Base-by-base conservation (phyloP, 2,888 invertebrate genomes). In the Drosophila cracens region DNA sequence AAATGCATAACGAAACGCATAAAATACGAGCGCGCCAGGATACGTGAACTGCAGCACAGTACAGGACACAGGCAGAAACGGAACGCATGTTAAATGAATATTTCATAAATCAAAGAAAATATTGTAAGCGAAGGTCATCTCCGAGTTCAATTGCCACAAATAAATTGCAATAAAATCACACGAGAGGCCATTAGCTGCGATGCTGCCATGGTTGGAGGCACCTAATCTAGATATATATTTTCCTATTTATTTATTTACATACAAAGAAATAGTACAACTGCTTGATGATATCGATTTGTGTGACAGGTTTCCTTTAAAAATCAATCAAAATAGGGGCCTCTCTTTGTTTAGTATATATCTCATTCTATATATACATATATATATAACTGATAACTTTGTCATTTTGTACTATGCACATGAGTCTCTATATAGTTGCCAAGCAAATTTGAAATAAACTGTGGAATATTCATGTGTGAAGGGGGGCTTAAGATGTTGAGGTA, bases 31-130 rank as follows among this genome's bases (percentile, higher is more conserved):
- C 29, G 63, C 38, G 53, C 25, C 48, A 70, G 51, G 57, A 61
- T 48, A 76, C 63, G 57, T 63, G 70, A 25, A 48, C 54, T 34
- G 58, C 36, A 34, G 40, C n/a, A 62, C n/a, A 43, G 25, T 25
- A 16, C 31, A 51, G 56, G 36, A 66, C 38, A 43, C 70, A 31
- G 53, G 51, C 72, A 71, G 59, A 60, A 38, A 33, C 52, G 61
- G 65, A 65, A 70, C 63, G 74, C 76, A 76, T 72, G 71, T 74
- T 49, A 69, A 82, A 82, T 79, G 70, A 62, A 85, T 84, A 63
- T 85, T 74, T 74, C 74, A 82, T 82, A 82, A 82, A 82, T 80
- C 76, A 85, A 71, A 69, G 33, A 38, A 48, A 29, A 52, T 54
- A 49, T 53, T 34, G 18, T 36, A 34, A 33, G 40, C 18, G 11